A percentile compares a stretch with the other conserved stretches of the same genome.
Evolutionary conservation across 2,113 vertebrate species (phyloP).

Genomic region (Aix galericulata): DNA sequence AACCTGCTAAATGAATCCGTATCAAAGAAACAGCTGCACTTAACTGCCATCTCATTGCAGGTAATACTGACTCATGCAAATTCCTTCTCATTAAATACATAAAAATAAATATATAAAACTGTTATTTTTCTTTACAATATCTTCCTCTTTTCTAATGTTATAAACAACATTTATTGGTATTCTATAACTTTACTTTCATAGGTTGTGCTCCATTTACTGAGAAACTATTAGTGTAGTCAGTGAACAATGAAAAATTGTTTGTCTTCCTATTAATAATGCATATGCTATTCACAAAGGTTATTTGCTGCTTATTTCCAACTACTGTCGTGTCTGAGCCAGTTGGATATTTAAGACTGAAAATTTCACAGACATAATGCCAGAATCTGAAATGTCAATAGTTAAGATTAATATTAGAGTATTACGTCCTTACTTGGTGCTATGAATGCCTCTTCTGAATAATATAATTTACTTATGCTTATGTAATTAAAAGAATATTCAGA

Average conservation of each 20-base stretch:
- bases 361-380: neutral
- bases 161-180: neutral
- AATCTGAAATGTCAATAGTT: neutral
- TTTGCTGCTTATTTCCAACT: neutral
- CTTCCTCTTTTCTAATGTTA: neutral
- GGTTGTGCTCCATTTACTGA: neutral
- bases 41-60: neutral
- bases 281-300: neutral
- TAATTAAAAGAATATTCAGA: neutral
- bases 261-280: slow-evolving; percentile 22
- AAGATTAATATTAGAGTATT: neutral
- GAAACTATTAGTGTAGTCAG: slow-evolving; percentile 50
- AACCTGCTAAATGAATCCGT: neutral
- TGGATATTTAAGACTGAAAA: neutral
- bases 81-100: neutral
- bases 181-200: neutral
- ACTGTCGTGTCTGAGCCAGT: neutral
- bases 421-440: neutral
- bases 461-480: neutral
- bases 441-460: neutral
- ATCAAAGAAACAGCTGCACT: neutral
- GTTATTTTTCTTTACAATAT: neutral
- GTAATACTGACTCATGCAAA: neutral
- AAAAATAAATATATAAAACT: neutral
- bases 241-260: slow-evolving; percentile 23